phyloP scores from a whole-genome alignment of 2,888 invertebrate genomes.

The Eremobia ochroleuca region DNA sequence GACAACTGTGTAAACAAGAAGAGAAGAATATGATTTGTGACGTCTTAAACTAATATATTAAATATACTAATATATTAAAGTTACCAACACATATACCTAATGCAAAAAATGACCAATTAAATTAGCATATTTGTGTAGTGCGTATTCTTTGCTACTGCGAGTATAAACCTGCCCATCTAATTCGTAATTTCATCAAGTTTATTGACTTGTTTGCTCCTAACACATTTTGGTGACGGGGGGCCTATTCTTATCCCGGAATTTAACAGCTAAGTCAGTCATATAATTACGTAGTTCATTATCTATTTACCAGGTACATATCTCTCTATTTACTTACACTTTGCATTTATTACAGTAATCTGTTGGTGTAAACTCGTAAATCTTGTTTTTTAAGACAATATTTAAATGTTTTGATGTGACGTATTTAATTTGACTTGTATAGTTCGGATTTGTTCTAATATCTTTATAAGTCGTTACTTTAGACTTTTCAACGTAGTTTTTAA shows the following conservation, averaged over 20 bases:
- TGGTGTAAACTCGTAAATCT: slow-evolving; percentile 45
- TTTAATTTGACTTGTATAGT: slow-evolving; percentile 15
- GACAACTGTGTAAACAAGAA: too few species aligned
- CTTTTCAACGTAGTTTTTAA: slow-evolving; percentile 5
- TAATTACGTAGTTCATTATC: neutral
- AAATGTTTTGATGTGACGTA: slow-evolving; percentile 25
- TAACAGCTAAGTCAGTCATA: slow-evolving; percentile 6
- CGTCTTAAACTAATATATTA: too few species aligned
- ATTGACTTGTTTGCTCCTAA: neutral
- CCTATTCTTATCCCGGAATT: neutral
- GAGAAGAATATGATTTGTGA: too few species aligned
- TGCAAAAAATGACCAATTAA: too few species aligned
- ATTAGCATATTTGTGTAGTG: neutral
- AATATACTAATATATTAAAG: too few species aligned
- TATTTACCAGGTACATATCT: slow-evolving; percentile 10
- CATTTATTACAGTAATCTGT: slow-evolving; percentile 46
- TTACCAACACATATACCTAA: too few species aligned
- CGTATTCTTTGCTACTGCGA: neutral
- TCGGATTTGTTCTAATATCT: slow-evolving; percentile 14
- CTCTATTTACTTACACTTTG: slow-evolving; percentile 16
- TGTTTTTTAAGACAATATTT: slow-evolving; percentile 28
- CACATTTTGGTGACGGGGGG: neutral
- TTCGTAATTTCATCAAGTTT: neutral
- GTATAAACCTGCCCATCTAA: neutral
- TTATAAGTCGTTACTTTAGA: slow-evolving; percentile 4